Percentiles rank a stretch among this genome's conserved stretches.
phyloP scores from a whole-genome alignment of 2,888 invertebrate species.

The Euclidia mi region DNA sequence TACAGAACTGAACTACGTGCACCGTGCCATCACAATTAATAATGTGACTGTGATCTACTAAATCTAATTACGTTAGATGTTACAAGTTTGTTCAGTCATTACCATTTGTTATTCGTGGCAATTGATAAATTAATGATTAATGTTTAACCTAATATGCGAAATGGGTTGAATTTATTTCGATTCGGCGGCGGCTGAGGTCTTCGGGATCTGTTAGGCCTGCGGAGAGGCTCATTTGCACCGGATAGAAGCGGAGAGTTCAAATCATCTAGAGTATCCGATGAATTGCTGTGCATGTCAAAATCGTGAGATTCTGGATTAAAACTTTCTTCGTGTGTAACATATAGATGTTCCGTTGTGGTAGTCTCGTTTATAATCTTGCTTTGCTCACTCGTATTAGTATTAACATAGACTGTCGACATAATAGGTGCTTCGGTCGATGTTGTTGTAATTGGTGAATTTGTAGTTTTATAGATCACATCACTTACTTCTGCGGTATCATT shows the following conservation, averaged over 20 bases:
- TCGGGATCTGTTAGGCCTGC: conserved; percentile 79
- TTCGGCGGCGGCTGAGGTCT: conserved; percentile 76
- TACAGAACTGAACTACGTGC: conserved; percentile 76
- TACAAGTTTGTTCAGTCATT: conserved; percentile 66
- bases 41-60: conserved; percentile 69
- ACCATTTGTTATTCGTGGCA: conserved; percentile 69
- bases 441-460: conserved; percentile 19
- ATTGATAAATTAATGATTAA: conserved; percentile 53
- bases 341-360: conserved; percentile 15
- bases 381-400: conserved; percentile 21
- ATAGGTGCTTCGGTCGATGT: conserved; percentile 28
- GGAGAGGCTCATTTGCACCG: conserved; percentile 81
- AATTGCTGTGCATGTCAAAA: conserved; percentile 56
- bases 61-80: conserved; percentile 69
- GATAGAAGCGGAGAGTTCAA: conserved; percentile 84
- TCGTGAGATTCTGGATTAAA: conserved; percentile 46
- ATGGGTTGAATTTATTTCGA: conserved; percentile 85
- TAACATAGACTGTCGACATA: conserved; percentile 18
- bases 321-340: conserved; percentile 27
- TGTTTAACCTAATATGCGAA: conserved; percentile 85
- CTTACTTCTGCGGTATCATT: conserved; percentile 22
- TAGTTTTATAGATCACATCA: conserved; percentile 33
- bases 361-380: conserved; percentile 12
- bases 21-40: conserved; percentile 79
- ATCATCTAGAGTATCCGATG: conserved; percentile 72